Evolutionary conservation across 1,140 invertebrate genomes (phyloP).

Genomic region (Cotesia typhae): DNA sequence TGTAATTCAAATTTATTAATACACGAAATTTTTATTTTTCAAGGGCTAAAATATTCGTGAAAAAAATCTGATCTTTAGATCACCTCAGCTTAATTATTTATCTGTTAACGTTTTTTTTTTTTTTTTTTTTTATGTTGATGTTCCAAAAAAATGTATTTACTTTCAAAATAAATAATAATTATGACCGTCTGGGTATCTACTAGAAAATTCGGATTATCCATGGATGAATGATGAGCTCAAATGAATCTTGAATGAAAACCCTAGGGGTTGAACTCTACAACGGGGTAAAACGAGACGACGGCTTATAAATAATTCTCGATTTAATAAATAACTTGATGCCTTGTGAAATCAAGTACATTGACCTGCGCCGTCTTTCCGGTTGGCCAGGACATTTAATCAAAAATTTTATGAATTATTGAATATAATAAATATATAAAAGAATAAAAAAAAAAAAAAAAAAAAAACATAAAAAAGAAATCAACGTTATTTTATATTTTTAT

Average conservation of each 20-base stretch:
- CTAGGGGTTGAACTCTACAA: constrained; percentile 42
- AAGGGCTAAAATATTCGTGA: too few species aligned
- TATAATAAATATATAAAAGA: neutral
- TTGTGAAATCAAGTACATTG: constrained; percentile 36
- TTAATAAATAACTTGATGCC: constrained; percentile 45
- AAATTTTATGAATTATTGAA: constrained; percentile 7
- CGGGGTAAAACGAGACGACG: constrained; percentile 49
- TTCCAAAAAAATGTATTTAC: neutral
- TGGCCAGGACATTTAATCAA: neutral
- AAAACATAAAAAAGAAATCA: too few species aligned
- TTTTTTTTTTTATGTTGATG: too few species aligned
- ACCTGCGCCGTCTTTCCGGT: constrained; percentile 27
- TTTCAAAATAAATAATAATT: neutral
- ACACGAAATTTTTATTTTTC: too few species aligned
- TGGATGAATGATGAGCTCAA: constrained; percentile 51
- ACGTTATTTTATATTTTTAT: too few species aligned
- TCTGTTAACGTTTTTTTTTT: too few species aligned
- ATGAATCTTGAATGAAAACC: constrained; percentile 49
- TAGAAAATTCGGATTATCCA: constrained; percentile 46
- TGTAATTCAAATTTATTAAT: too few species aligned
- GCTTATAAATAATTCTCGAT: constrained; percentile 51
- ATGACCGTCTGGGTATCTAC: constrained; percentile 35
- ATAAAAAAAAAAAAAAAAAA: too few species aligned
- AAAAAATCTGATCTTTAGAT: too few species aligned
- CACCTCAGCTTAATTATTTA: too few species aligned